phyloP scores from a whole-genome alignment of 2,888 invertebrate species.

The Timema podura region DNA sequence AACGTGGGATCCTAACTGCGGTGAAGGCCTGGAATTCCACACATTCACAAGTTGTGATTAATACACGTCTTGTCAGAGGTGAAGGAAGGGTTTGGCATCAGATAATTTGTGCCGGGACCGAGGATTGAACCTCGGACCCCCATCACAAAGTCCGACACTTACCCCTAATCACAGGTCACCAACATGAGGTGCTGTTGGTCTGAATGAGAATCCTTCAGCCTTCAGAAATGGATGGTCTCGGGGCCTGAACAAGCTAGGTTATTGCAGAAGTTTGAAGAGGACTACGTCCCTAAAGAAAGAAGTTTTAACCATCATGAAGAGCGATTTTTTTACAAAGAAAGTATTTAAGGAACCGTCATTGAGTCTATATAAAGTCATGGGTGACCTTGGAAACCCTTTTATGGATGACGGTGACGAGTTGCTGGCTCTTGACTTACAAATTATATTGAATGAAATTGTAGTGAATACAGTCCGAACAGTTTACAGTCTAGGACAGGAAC shows the following conservation, averaged over 20 bases:
- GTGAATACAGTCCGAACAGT: slow-evolving; percentile 2
- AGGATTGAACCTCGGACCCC: too few relatives aligned
- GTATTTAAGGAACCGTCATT: not conserved
- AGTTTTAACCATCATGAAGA: not conserved
- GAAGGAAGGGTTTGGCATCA: too few relatives aligned
- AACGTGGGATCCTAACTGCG: too few relatives aligned
- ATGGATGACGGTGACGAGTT: not conserved
- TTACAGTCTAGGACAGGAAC: slow-evolving; percentile 14
- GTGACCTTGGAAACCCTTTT: not conserved
- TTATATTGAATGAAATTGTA: not conserved
- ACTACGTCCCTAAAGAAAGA: not conserved
- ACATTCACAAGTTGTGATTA: too few relatives aligned
- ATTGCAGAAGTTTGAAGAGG: slow-evolving; percentile 20
- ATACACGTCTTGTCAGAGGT: too few relatives aligned
- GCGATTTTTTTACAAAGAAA: not conserved
- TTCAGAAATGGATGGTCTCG: not conserved
- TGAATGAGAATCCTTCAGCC: slow-evolving; percentile 1
- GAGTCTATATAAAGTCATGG: not conserved
- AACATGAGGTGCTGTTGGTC: slow-evolving; percentile 6
- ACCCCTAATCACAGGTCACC: too few relatives aligned
- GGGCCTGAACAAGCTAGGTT: not conserved
- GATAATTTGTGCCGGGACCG: too few relatives aligned
- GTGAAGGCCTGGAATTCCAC: too few relatives aligned
- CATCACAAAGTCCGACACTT: too few relatives aligned
- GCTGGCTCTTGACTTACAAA: not conserved